These are phyloP conservation scores for Aplochiton taeniatus DNA, from an alignment of 2,797 vertebrate genomes.

Conservation along the genomic window DNA sequence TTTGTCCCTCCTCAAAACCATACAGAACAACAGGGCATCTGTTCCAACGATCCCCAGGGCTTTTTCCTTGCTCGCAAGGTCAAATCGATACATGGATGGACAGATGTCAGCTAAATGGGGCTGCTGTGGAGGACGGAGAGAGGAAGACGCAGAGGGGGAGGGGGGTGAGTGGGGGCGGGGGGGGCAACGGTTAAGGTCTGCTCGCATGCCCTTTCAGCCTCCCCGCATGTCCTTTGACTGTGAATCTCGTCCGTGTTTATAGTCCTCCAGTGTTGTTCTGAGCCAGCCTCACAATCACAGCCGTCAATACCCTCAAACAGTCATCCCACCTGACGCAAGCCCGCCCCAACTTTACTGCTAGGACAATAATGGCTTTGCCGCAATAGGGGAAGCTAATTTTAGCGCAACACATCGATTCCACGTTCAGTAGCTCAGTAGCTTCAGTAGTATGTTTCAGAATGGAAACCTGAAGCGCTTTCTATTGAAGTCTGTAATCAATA, in stretches of 20 bases:
- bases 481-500: too few relatives aligned
- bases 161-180: background rate
- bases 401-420: too few relatives aligned
- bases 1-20: too few relatives aligned
- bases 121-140: background rate
- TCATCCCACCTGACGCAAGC: too few relatives aligned
- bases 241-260: constrained; percentile 23
- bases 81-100: constrained; percentile 31
- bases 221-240: constrained; percentile 16
- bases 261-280: constrained; percentile 23
- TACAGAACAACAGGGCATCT: too few relatives aligned
- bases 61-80: constrained; percentile 4
- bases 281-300: background rate
- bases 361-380: too few relatives aligned
- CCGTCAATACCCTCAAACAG: background rate
- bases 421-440: too few relatives aligned
- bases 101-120: constrained; percentile 17
- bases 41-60: too few relatives aligned
- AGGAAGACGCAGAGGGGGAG: background rate
- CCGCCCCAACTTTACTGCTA: too few relatives aligned
- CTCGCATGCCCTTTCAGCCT: constrained; percentile 12
- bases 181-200: background rate
- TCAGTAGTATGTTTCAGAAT: too few relatives aligned
- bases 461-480: too few relatives aligned
- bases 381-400: too few relatives aligned